Base-by-base conservation (phyloP, 2,888 invertebrate species). In the Tetrapedia diversipes region DNA sequence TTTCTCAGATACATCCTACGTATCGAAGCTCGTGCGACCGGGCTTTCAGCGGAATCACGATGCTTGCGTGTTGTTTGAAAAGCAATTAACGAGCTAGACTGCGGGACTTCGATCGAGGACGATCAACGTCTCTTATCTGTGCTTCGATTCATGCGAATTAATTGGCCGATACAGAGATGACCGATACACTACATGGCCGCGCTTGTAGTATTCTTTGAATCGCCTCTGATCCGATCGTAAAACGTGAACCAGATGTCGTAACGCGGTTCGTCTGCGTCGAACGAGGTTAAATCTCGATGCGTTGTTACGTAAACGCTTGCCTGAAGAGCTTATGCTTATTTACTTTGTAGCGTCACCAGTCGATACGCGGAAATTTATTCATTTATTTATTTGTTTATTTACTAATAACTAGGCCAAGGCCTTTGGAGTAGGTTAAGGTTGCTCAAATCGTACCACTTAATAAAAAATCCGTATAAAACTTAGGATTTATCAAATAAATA, bases 91-190 rank as follows among this genome's bases (percentile, higher is more conserved):
- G 41, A 60, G 22, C 73, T 61, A 81, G 81, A 81, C 79, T 47
- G 80, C 80, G 80, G 65, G 80, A 64, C 77, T 81, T 77, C 53
- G 80, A 80, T 69, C 77, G 70, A 37, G 59, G 69, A 39, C 54
- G 70, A 77, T 81, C 80, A 43, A 77, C 51, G 19, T 57, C 66
- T 61, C 41, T 75, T 81, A 80, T 78, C 78, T 68, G 49, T 45
- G 65, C 14, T 59, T 51, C 69, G 67, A 69, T 78, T 80, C 74
- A 59, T 56, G 75, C 63, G 66, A 68, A 72, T 72, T 80, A 80
- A 80, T 80, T 78, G 79, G 56, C 56, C 68, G 72, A 75, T 74
- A 70, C 51, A 47, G 54, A 43, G 61, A 51, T 24, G 27, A n/a
- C n/a, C 56, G 56, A 64, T 43, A 61, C 69, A 16, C 61, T 64